Evolutionary conservation across 2,113 vertebrate genomes (phyloP), one percentile per base, ranked within the genome.

Genomic region (Muscicapa adusta): DNA sequence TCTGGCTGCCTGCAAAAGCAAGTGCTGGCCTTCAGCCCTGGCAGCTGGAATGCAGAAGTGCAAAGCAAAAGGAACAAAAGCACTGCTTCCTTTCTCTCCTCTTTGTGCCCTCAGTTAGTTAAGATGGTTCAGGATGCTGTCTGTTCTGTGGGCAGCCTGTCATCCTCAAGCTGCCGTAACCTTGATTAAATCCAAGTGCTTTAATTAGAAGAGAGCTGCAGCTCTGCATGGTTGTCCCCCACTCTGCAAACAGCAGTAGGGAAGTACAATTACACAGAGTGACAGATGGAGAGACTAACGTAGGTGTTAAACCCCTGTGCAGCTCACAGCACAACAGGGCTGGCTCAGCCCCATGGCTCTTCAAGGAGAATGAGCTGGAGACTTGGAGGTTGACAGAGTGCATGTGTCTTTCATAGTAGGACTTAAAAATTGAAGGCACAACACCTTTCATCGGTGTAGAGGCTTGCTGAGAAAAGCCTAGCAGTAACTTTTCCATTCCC

Each of bases 121-220:
- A 88, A 93, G 91, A 85, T 63, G 53, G 82, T 85, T 78, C 83
- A 70, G 86, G 87, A 90, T 40, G 79, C 48, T 89, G 50, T 65
- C 36, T 93, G 80, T 88, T 96, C 89, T 71, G 28, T 80, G 83
- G 62, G 76, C 83, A 95, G 89, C 68, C 80, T 61, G 22, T 85
- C 76, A 67, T 92, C 82, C 74, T 84, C 66, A 63, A 94, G 85
- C 94, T 93, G 56, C 78, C 45, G 47, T 70, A 94, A 62, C 73
- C 81, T 81, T 96, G 91, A 88, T 96, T 96, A 95, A 95, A 95
- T 93, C 82, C 90, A 93, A 88, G 70, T 12, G 15, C 82, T 87
- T 85, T 76, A 90, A 94, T 82, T 91, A 95, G 73, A 53, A 79
- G 83, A 67, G 87, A 88, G 80, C 81, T 73, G 58, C n/a, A 75